A percentile compares a stretch with the other conserved stretches of the same genome.
Conservation (phyloP, 2,113 vertebrate genomes). For the Pogona vitticeps region DNA sequence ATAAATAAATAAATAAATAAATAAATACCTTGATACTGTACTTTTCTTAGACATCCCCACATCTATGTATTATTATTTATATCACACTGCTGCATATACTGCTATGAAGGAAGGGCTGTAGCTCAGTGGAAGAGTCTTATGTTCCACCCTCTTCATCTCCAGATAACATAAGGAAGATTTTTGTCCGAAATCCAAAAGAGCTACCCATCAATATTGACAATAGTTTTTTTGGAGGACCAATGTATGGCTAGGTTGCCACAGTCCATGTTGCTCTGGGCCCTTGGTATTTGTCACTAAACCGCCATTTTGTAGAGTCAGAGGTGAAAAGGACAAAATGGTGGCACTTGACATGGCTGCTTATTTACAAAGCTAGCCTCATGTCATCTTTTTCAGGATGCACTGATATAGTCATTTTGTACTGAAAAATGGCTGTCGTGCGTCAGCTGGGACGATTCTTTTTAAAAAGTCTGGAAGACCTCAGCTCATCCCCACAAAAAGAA, state of each 20-base stretch:
- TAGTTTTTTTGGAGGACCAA: no score
- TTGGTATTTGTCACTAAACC: neutral
- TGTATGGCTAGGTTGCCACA: neutral
- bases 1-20: no score
- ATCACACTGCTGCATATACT: no score
- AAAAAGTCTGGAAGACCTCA: conserved; percentile 15
- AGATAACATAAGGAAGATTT: no score
- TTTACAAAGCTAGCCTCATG: conserved; percentile 32
- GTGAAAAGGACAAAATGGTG: neutral
- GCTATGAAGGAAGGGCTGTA: no score
- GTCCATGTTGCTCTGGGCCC: neutral
- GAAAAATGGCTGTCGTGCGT: conserved; percentile 52
- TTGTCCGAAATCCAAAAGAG: no score
- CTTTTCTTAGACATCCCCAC: no score
- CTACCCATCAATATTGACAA: no score
- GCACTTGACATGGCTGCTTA: conserved; percentile 45
- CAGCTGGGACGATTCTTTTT: conserved; percentile 27
- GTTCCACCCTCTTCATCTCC: no score
- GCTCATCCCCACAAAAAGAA: conserved; percentile 23
- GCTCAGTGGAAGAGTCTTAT: no score
- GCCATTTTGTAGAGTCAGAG: neutral
- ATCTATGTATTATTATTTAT: no score
- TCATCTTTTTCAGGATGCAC: neutral
- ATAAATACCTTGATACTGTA: no score
- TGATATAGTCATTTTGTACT: conserved; percentile 46